Percentiles rank a stretch among this genome's conserved stretches.
phyloP scores from a whole-genome alignment of 1,140 invertebrate genomes.

The Hetaerina americana region DNA sequence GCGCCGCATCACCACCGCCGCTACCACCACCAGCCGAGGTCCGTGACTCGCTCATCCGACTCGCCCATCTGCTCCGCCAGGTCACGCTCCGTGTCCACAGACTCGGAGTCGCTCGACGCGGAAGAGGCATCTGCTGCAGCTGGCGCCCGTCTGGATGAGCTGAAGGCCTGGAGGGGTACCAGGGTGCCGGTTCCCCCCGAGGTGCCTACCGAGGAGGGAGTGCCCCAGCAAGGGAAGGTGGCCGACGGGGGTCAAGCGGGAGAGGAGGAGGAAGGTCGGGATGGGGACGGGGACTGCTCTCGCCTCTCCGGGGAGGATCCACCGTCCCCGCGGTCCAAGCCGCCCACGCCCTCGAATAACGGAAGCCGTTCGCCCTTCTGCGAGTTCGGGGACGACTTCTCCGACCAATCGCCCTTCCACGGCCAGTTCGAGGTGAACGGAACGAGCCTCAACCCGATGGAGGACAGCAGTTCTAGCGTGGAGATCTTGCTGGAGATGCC shows the following conservation, averaged over 20 bases:
- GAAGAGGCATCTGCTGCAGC: background rate
- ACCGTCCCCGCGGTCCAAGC: background rate
- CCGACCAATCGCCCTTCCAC: background rate
- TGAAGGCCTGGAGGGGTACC: background rate
- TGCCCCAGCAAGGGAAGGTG: background rate
- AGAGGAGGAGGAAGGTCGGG: background rate
- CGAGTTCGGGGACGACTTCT: background rate
- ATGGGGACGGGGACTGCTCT: background rate
- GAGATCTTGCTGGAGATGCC: background rate
- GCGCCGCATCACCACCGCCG: background rate
- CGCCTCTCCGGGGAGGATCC: background rate
- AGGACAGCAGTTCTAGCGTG: background rate
- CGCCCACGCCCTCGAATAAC: background rate
- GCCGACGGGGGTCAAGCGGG: background rate
- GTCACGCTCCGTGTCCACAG: background rate
- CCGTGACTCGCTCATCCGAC: background rate
- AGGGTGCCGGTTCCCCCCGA: background rate
- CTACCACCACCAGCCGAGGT: background rate
- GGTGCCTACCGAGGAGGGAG: background rate
- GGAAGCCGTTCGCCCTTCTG: background rate
- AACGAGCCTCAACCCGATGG: background rate
- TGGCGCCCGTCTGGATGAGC: no score
- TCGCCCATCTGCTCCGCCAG: background rate
- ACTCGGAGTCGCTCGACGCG: background rate
- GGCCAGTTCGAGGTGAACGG: background rate